These are phyloP conservation scores for Hypothenemus hampei DNA, from an alignment of 1,140 invertebrate species.

Conservation along the genomic window DNA sequence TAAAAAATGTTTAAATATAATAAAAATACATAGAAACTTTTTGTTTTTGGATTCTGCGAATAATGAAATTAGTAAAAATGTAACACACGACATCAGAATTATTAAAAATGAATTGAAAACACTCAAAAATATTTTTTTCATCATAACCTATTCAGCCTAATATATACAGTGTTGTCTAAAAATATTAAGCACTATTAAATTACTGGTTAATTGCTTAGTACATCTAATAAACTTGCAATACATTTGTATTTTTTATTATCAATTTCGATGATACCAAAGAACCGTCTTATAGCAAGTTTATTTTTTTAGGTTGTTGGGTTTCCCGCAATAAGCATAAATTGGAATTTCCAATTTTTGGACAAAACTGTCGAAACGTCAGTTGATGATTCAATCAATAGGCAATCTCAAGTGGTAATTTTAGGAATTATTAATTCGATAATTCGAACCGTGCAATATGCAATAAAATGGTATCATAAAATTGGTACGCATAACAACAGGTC, in stretches of 20 bases:
- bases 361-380: background rate
- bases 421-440: background rate
- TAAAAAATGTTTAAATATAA: background rate
- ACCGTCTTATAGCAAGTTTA: background rate
- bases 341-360: background rate
- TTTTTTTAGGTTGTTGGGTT: background rate
- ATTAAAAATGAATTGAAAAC: too few species aligned
- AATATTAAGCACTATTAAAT: background rate
- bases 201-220: background rate
- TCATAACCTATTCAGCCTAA: too few species aligned
- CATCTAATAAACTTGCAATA: too few species aligned
- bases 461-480: background rate
- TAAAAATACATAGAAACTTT: background rate
- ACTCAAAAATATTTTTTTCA: too few species aligned
- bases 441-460: background rate
- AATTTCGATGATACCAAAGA: background rate
- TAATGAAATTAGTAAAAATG: background rate
- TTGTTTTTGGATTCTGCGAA: background rate
- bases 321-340: background rate
- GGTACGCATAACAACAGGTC: too few species aligned
- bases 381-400: background rate
- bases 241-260: too few species aligned
- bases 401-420: background rate
- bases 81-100: too few species aligned
- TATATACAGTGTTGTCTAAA: too few species aligned